Base-by-base conservation (phyloP, 2,113 vertebrate genomes). In the Sylvia atricapilla region DNA sequence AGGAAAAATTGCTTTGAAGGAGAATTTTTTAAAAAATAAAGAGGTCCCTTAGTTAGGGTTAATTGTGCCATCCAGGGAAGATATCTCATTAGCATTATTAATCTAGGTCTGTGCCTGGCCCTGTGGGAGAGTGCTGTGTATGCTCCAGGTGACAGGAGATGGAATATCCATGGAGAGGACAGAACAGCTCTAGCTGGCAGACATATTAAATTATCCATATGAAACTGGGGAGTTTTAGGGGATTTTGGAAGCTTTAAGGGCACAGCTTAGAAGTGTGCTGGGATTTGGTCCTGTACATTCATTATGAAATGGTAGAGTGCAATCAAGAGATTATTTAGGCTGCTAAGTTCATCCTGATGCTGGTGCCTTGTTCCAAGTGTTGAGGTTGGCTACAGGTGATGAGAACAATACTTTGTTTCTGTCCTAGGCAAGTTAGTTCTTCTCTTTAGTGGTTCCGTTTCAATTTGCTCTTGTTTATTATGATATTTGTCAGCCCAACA, bases 1-100 rank as follows among this genome's bases (percentile, higher is more conserved):
- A 90, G 89, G 47, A 94, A 94, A 87, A 95, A 59, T 37, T 14
- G 9, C 73, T 95, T 84, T 56, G 68, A 89, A 94, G 62, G 21
- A 68, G 31, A 67, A 52, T 43, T 79, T 87, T 87, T 90, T 33
- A 79, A 60, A n/a, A 70, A 84, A 68, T 69, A 56, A 66, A 69
- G 66, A 84, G 35, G 56, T 88, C 3, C 75, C 41, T 93, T 86
- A 87, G 66, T 94, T 89, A 82, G 69, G 72, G 80, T 90, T 92
- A 95, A 87, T 93, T 84, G 52, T 72, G 49, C 84, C 77, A 80
- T 78, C 20, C 33, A 63, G 68, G 52, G 55, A 64, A 86, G 86
- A 37, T 66, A 90, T 62, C 41, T 75, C 43, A 44, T 95, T 93
- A 90, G 41, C 44, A 24, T 49, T 86, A 56, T 92, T 92, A 86